These are phyloP conservation scores for Amblyjoppa fuscipennis DNA, from an alignment of 2,888 invertebrate species.

Conservation along the genomic window DNA sequence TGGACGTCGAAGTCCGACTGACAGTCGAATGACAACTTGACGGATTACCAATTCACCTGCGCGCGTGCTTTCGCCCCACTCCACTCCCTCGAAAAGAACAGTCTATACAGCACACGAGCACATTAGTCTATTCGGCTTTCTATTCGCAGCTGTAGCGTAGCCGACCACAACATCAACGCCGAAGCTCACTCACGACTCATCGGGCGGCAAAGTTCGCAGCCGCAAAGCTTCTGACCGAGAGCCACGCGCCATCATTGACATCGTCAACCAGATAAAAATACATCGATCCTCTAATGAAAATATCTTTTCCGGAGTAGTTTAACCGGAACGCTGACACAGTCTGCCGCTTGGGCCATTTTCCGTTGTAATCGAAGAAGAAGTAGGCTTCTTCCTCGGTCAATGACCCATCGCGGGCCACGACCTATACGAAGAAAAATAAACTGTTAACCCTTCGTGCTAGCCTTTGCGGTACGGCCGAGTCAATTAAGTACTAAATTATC, in stretches of 20 bases:
- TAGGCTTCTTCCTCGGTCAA: too few species aligned
- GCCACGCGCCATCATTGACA: constrained; percentile 67
- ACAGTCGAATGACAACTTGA: constrained; percentile 57
- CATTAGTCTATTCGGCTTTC: constrained; percentile 29
- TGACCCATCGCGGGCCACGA: too few species aligned
- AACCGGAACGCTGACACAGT: constrained; percentile 63
- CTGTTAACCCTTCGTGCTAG: neutral
- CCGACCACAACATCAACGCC: constrained; percentile 53
- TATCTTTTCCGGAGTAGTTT: constrained; percentile 49
- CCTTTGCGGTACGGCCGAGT: too few species aligned
- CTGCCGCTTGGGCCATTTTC: constrained; percentile 16
- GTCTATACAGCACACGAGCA: constrained; percentile 8
- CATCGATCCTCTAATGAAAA: constrained; percentile 57
- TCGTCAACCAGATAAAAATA: constrained; percentile 61
- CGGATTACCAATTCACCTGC: constrained; percentile 37
- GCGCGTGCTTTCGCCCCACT: constrained; percentile 7
- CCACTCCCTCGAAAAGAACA: constrained; percentile 3
- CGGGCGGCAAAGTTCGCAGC: constrained; percentile 33
- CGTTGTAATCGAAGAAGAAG: neutral
- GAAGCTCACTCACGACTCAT: constrained; percentile 22
- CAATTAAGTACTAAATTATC: too few species aligned
- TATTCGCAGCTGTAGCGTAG: constrained; percentile 53
- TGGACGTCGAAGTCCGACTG: constrained; percentile 33
- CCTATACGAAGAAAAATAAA: neutral
- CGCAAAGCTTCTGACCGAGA: constrained; percentile 55